Evolutionary conservation across 1,140 invertebrate species (phyloP).

Genomic region (Monomorium pharaonis): DNA sequence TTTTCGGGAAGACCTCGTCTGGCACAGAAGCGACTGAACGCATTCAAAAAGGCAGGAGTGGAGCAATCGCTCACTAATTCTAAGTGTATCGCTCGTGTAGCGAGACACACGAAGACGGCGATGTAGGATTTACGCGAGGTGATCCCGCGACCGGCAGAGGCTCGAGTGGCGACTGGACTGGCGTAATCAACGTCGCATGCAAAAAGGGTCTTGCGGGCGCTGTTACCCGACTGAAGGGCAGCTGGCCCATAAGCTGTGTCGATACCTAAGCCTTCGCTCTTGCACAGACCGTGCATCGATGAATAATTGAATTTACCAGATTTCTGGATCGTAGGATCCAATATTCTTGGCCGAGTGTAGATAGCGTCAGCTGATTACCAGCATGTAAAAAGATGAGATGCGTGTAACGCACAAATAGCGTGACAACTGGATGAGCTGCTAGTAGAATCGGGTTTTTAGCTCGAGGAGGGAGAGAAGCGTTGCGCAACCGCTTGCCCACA

Average conservation of each 20-base stretch:
- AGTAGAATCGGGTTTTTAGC: background rate
- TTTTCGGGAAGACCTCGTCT: slow-evolving; percentile 64
- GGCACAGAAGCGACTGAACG: slow-evolving; percentile 76
- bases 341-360: background rate
- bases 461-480: too few species aligned
- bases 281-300: background rate
- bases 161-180: too few species aligned
- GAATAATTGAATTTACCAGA: background rate
- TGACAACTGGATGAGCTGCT: background rate
- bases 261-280: background rate
- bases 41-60: slow-evolving; percentile 73
- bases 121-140: too few species aligned
- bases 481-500: too few species aligned
- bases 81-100: too few species aligned
- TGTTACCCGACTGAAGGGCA: background rate
- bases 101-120: too few species aligned
- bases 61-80: too few species aligned
- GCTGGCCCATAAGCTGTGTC: background rate
- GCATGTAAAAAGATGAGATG: background rate
- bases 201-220: too few species aligned
- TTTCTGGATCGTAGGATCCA: background rate
- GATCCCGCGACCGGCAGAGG: too few species aligned
- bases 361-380: background rate
- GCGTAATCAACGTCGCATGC: too few species aligned
- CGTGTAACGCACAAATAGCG: background rate